Evolutionary conservation across 2,113 vertebrate genomes (phyloP).

Genomic region (Cairina moschata): DNA sequence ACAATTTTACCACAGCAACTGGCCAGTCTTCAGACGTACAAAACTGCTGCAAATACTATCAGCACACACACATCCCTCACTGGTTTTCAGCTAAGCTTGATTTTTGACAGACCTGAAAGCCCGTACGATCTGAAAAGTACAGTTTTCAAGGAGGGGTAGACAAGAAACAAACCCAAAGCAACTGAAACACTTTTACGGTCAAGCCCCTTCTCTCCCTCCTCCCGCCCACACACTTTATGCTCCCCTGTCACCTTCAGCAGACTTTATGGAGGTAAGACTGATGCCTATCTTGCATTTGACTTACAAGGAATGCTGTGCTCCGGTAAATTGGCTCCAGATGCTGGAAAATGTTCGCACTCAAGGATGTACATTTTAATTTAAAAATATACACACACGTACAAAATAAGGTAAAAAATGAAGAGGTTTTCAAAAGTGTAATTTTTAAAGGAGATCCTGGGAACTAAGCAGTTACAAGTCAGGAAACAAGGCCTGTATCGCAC

Average conservation of each 20-base stretch:
- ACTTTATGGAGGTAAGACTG: constrained; percentile 54
- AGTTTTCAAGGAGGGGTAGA: not conserved
- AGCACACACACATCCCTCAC: not conserved
- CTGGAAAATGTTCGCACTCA: constrained; percentile 28
- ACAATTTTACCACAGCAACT: not conserved
- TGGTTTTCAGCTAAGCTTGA: not conserved
- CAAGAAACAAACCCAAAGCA: not conserved
- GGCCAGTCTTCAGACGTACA: not conserved
- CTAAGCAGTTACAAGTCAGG: not conserved
- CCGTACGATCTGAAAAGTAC: not conserved
- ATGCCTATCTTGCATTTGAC: constrained; percentile 55
- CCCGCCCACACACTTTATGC: not conserved
- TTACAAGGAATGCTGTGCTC: constrained; percentile 37
- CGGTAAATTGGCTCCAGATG: constrained; percentile 57
- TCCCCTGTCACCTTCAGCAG: constrained; percentile 49
- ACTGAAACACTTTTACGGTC: not conserved
- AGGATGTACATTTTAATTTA: not conserved
- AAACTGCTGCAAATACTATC: not conserved
- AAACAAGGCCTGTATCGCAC: not conserved
- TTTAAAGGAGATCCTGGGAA: not conserved
- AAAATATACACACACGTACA: not conserved
- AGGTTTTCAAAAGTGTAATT: accelerated
- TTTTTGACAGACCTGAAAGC: not conserved
- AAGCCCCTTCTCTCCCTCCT: not conserved
- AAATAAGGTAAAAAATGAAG: not conserved